A percentile compares a stretch with the other conserved stretches of the same genome.
These are phyloP conservation scores for Drosophila tristis DNA, from an alignment of 1,140 invertebrate genomes.

Conservation along the genomic window DNA sequence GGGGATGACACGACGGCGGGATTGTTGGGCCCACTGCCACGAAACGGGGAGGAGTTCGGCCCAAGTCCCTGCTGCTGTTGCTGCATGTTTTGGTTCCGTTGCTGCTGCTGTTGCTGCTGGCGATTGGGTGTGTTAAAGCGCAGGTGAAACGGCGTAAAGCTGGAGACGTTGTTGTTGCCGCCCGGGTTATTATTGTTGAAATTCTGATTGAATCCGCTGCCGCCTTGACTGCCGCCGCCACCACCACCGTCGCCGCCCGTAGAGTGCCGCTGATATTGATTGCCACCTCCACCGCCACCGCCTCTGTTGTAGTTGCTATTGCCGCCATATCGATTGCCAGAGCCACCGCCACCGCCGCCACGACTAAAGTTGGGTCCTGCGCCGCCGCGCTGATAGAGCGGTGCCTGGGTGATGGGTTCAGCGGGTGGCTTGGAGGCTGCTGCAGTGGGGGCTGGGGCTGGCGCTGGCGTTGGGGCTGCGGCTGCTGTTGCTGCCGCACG, in stretches of 20 bases:
- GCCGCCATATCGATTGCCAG: slow-evolving; percentile 84
- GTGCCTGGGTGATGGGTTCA: slow-evolving; percentile 85
- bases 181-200: slow-evolving; percentile 27
- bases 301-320: slow-evolving; percentile 76
- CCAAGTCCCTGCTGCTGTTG: slow-evolving; percentile 11
- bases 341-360: slow-evolving; percentile 71
- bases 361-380: slow-evolving; percentile 83
- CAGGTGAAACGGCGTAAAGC: slow-evolving; percentile 72
- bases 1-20: slow-evolving; percentile 10
- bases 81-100: slow-evolving; percentile 39
- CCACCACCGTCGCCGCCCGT: slow-evolving; percentile 18
- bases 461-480: slow-evolving; percentile 14
- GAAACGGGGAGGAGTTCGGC: slow-evolving; percentile 16
- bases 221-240: slow-evolving; percentile 7
- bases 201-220: slow-evolving; percentile 45
- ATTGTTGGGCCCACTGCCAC: slow-evolving; percentile 7
- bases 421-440: slow-evolving; percentile 36
- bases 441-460: slow-evolving; percentile 15
- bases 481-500: slow-evolving; percentile 39
- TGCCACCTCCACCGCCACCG: slow-evolving; percentile 67
- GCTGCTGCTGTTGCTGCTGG: slow-evolving; percentile 82
- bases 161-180: slow-evolving; percentile 36
- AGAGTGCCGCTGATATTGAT: slow-evolving; percentile 56
- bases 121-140: slow-evolving; percentile 71
- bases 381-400: slow-evolving; percentile 86